A percentile compares a stretch with the other conserved stretches of the same genome.
These are phyloP conservation scores for Arenaria interpres DNA, from an alignment of 2,113 vertebrate genomes.

Conservation along the genomic window DNA sequence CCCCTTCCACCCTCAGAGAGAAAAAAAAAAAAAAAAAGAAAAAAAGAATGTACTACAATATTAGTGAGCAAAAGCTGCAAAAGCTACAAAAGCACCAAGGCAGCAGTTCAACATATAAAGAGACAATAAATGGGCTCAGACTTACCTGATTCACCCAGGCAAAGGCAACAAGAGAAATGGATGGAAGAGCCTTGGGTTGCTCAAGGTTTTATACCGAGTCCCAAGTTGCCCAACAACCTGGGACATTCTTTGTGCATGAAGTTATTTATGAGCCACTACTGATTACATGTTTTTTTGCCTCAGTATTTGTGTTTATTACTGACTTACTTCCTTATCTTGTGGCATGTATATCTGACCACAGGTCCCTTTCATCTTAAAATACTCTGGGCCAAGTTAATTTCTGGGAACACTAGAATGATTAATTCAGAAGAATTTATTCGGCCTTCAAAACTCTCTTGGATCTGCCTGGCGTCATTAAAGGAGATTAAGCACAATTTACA, in stretches of 20 bases:
- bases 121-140: background rate
- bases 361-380: constrained; percentile 41
- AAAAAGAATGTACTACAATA: background rate
- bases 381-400: background rate
- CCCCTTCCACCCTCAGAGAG: background rate
- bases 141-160: constrained; percentile 8
- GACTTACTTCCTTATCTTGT: constrained; percentile 54
- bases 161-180: background rate
- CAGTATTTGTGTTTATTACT: constrained; percentile 12
- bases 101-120: background rate
- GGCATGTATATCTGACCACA: constrained; percentile 44
- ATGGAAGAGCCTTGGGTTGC: background rate
- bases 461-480: constrained; percentile 13
- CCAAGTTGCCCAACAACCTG: background rate
- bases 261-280: background rate
- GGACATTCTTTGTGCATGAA: background rate
- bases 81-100: background rate
- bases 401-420: constrained; percentile 17
- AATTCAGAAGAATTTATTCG: constrained; percentile 12
- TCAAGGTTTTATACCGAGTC: constrained; percentile 31
- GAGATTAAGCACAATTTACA: constrained; percentile 1
- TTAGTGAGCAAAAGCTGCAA: background rate
- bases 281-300: constrained; percentile 4
- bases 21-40: too few relatives aligned
- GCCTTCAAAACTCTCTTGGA: background rate